Base-by-base conservation (phyloP, 2,888 invertebrate genomes). In the Neelides folsomi region DNA sequence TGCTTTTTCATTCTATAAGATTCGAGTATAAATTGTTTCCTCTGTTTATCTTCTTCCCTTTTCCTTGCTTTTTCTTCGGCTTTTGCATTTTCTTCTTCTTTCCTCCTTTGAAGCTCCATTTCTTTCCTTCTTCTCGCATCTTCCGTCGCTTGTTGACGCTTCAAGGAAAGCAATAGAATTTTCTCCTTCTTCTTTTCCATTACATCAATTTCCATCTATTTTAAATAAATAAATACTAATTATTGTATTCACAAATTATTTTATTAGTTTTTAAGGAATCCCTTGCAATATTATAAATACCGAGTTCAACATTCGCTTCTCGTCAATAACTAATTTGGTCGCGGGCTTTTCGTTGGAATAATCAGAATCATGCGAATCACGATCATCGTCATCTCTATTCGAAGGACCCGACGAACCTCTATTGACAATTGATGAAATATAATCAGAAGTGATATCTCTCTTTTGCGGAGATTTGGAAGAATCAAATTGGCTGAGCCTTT, bases 171-270 rank as follows among this genome's bases (percentile, higher is more conserved):
- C 70, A 90, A 72, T 79, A 93, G 83, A 56, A 95, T 86, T 64
- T 82, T 81, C 70, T 93, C 90, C 69, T 92, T 93, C 69, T 86
- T 92, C 57, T 82, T 80, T 71, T 89, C 88, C 85, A 92, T 88
- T 72, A 92, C 90, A 64, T 89, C 86, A 51, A 86, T 79, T 7
- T 82, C 80, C 67, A 81, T 82, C 88, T 89, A 45, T 43, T 36
- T 36, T n/a, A 35, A 16, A 40, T 27, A 48, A 36, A 13, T 27
- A 27, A n/a, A n/a, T n/a, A n/a, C n/a, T n/a, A n/a, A n/a, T n/a
- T n/a, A n/a, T n/a, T n/a, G n/a, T n/a, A n/a, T n/a, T n/a, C n/a
- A n/a, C n/a, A n/a, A n/a, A n/a, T 9, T 36, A 20, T 2, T 27
- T 35, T 9, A 13, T 10, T 44, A 9, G 12, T 40, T 39, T 27